Conservation (phyloP, 1,140 invertebrate species). For the Capitella teleta region DNA sequence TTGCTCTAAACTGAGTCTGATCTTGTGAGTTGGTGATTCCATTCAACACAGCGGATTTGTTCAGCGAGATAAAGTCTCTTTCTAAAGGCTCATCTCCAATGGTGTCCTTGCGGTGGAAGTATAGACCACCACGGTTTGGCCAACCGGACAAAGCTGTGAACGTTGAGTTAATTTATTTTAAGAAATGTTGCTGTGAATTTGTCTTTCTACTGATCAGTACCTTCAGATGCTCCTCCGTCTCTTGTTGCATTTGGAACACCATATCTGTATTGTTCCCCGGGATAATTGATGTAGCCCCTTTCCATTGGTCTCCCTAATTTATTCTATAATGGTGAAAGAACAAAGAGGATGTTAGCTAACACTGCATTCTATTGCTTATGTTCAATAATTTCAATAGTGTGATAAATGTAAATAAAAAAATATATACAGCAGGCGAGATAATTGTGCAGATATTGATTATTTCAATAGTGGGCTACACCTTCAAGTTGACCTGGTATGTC, state of each 20-base stretch:
- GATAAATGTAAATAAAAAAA: no score
- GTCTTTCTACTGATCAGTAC: no score
- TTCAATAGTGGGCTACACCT: no score
- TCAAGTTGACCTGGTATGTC: no score
- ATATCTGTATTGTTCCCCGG: conserved; percentile 18
- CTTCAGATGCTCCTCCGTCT: conserved; percentile 24
- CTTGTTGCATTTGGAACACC: conserved; percentile 19
- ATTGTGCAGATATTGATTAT: no score
- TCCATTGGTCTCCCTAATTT: conserved; percentile 23
- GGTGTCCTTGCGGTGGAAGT: background rate
- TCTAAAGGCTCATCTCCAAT: conserved; percentile 13
- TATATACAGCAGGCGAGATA: no score
- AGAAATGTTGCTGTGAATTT: no score
- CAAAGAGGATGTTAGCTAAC: no score
- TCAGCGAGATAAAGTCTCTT: conserved; percentile 34
- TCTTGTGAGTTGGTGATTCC: conserved; percentile 30
- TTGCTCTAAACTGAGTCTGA: conserved; percentile 29
- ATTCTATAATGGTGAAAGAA: conserved; percentile 15
- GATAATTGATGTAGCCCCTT: conserved; percentile 19
- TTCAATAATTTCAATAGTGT: no score
- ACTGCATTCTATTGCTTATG: no score
- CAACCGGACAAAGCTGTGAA: no score
- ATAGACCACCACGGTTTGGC: background rate
- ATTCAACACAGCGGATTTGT: conserved; percentile 25
- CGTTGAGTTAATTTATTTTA: no score